A percentile compares a stretch with the other conserved stretches of the same genome.
phyloP scores from a whole-genome alignment of 92 coral and sea anemone genomes.

The Micromussa lordhowensis region DNA sequence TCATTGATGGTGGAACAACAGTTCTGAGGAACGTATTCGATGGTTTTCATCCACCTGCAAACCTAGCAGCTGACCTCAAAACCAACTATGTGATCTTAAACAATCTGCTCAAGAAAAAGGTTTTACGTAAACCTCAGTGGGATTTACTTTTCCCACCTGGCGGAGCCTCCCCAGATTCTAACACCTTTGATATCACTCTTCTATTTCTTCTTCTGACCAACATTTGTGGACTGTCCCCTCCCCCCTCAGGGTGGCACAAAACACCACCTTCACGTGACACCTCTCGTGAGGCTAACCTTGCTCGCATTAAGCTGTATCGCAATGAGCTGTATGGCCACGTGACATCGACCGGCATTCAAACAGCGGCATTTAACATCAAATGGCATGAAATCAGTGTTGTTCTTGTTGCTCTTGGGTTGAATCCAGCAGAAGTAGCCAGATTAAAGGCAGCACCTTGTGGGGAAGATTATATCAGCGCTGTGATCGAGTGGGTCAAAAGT shows the following conservation, averaged over 20 bases:
- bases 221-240: slow-evolving; percentile 68
- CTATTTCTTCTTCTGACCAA: slow-evolving; percentile 66
- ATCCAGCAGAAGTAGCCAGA: slow-evolving; percentile 56
- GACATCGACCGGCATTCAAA: slow-evolving; percentile 41
- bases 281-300: slow-evolving; percentile 68
- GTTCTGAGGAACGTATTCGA: background rate
- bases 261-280: slow-evolving; percentile 55
- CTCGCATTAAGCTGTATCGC: slow-evolving; percentile 68
- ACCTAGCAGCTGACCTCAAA: background rate
- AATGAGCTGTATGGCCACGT: slow-evolving; percentile 63
- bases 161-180: slow-evolving; percentile 50
- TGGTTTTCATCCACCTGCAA: slow-evolving; percentile 21
- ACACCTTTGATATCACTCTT: slow-evolving; percentile 67
- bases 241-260: too few relatives aligned
- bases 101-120: background rate
- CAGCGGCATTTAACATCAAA: slow-evolving; percentile 43
- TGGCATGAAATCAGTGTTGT: slow-evolving; percentile 68
- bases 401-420: slow-evolving; percentile 59
- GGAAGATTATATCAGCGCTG: background rate
- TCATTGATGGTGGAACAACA: slow-evolving; percentile 2
- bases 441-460: too few relatives aligned
- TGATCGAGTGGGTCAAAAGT: background rate
- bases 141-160: slow-evolving; percentile 28
- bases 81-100: background rate
- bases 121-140: slow-evolving; percentile 17